Percentiles rank a stretch among this genome's conserved stretches.
Evolutionary conservation across 2,888 invertebrate genomes (phyloP).

Genomic region (Subacronicta megacephala): DNA sequence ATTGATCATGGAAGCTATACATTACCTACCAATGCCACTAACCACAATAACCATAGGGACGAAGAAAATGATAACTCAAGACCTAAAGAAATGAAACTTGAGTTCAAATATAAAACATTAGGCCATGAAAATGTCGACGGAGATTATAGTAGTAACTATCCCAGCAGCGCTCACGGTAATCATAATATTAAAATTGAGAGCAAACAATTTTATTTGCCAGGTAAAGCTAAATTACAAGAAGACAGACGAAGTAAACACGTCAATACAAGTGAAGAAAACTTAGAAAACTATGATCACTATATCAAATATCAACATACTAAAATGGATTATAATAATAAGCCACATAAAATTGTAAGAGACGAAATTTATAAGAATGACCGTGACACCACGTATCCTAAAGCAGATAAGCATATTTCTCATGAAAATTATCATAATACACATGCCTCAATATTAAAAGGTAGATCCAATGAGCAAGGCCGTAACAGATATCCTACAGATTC

Average conservation of each 20-base stretch:
- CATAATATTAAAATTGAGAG: background rate
- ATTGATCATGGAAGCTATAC: background rate
- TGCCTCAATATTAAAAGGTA: background rate
- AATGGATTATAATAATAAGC: background rate
- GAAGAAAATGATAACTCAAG: background rate
- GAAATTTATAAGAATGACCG: background rate
- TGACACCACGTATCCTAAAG: background rate
- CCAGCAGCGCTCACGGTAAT: background rate
- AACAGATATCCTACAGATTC: background rate
- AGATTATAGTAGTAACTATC: background rate
- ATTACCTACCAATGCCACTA: background rate
- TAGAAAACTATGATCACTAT: background rate
- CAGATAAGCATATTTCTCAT: background rate
- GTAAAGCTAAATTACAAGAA: background rate
- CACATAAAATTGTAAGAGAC: background rate
- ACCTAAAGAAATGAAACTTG: background rate
- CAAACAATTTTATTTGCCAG: background rate
- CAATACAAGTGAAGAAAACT: background rate
- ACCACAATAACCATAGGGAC: no score
- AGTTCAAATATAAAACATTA: background rate
- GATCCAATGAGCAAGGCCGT: background rate
- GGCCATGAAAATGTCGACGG: background rate
- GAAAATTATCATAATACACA: background rate
- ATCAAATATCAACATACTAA: background rate
- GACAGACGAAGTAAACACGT: background rate